Conservation (phyloP, 2,888 invertebrate species). For the Tetragnatha montana region DNA sequence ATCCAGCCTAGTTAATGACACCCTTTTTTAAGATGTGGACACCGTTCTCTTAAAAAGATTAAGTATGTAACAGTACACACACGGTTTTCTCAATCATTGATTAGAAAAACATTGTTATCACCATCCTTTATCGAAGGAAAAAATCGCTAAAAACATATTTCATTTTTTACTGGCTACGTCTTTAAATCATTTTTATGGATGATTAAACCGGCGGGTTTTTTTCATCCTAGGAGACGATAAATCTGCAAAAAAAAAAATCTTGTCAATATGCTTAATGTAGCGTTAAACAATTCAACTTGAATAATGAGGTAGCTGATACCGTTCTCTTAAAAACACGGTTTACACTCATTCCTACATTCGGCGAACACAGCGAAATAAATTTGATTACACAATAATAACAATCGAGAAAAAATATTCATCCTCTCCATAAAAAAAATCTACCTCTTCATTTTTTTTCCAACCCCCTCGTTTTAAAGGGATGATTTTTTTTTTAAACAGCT, state of each 20-base stretch:
- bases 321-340: constrained; percentile 62
- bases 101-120: not conserved
- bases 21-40: not conserved
- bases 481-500: constrained; percentile 55
- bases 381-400: constrained; percentile 71
- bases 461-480: constrained; percentile 24
- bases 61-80: not conserved
- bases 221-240: constrained; percentile 43
- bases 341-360: constrained; percentile 65
- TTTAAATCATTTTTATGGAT: constrained; percentile 69
- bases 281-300: constrained; percentile 69
- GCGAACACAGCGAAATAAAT: constrained; percentile 67
- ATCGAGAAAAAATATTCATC: constrained; percentile 24
- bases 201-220: constrained; percentile 57
- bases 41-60: not conserved
- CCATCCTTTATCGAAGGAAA: constrained; percentile 5
- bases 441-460: constrained; percentile 28
- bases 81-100: not conserved
- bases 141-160: constrained; percentile 16
- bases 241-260: constrained; percentile 40
- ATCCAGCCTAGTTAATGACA: no score
- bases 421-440: constrained; percentile 10
- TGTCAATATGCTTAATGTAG: constrained; percentile 70
- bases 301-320: constrained; percentile 64
- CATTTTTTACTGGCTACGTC: constrained; percentile 29